These are phyloP conservation scores for Echeneis naucrates DNA, from an alignment of 2,797 vertebrate species.

Conservation along the genomic window DNA sequence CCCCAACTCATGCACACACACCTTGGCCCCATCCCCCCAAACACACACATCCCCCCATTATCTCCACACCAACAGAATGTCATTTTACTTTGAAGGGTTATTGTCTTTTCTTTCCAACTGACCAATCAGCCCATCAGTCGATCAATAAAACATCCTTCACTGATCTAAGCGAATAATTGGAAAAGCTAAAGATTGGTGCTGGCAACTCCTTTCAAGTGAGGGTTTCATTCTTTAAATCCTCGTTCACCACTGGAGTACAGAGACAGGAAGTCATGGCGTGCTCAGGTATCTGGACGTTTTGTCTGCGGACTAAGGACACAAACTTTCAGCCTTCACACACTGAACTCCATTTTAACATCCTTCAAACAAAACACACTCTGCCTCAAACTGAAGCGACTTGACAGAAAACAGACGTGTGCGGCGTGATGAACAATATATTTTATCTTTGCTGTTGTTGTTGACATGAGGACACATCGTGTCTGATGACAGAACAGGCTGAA, in stretches of 20 bases:
- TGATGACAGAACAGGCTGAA: background rate
- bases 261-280: no score
- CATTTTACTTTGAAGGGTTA: background rate
- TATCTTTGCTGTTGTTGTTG: no score
- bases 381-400: no score
- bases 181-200: background rate
- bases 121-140: background rate
- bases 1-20: background rate
- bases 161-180: no score
- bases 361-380: background rate
- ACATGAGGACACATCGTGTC: no score
- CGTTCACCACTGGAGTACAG: no score
- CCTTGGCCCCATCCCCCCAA: background rate
- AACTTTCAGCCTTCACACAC: conserved; percentile 19
- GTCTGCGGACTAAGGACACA: conserved; percentile 28
- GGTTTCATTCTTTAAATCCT: no score
- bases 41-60: background rate
- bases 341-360: background rate
- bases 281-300: conserved; percentile 10
- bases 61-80: background rate
- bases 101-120: background rate
- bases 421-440: no score
- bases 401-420: no score
- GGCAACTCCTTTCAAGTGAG: background rate
- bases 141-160: background rate